Evolutionary conservation across 2,113 vertebrate genomes (phyloP).

Genomic region (Desmodus rotundus): DNA sequence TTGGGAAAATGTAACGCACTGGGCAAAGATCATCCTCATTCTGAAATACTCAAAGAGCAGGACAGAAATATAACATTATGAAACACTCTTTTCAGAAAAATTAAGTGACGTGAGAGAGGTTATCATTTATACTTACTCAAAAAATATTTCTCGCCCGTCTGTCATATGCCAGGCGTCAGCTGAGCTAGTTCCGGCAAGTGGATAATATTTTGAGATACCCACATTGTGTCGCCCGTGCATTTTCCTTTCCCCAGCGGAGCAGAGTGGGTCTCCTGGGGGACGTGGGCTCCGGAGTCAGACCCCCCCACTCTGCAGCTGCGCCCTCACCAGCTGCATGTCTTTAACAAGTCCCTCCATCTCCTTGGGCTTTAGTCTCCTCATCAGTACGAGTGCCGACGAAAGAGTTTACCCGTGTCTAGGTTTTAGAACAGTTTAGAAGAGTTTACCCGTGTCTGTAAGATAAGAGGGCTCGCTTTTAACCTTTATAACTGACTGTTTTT

Average conservation of each 20-base stretch:
- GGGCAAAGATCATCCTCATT: neutral
- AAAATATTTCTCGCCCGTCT: neutral
- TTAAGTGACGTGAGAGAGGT: neutral
- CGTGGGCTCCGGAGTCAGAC: accelerated
- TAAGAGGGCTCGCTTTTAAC: neutral
- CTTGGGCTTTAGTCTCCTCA: neutral
- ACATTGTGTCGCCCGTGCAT: neutral
- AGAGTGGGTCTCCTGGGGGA: neutral
- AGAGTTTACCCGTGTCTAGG: neutral
- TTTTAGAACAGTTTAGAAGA: neutral
- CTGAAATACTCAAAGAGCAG: neutral
- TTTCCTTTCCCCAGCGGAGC: neutral
- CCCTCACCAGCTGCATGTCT: neutral
- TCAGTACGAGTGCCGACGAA: neutral
- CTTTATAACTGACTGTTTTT: neutral
- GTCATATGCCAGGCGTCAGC: neutral
- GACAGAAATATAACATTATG: neutral
- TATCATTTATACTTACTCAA: neutral
- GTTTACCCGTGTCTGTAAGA: neutral
- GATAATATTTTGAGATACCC: neutral
- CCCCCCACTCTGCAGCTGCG: neutral
- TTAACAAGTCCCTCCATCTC: neutral
- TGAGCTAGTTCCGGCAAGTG: neutral
- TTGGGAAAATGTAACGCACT: neutral
- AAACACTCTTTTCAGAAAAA: neutral